Evolutionary conservation across 2,888 invertebrate species (phyloP).

Genomic region (Drosophila robusta): DNA sequence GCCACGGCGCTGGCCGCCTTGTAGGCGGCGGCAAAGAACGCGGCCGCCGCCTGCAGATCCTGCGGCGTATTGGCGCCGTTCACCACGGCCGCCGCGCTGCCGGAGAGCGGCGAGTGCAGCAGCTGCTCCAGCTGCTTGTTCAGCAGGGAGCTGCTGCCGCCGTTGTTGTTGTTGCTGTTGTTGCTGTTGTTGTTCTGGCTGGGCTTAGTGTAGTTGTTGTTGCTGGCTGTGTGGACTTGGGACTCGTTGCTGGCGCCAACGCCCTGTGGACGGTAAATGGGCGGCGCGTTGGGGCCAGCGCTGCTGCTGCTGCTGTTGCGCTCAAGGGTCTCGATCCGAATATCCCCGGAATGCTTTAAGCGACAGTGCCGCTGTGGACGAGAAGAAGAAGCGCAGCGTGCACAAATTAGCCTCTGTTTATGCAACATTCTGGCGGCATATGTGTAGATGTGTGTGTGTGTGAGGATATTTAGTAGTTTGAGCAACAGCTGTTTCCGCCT

Average conservation of each 20-base stretch:
- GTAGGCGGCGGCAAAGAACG: slow-evolving; percentile 77
- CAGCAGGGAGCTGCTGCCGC: slow-evolving; percentile 52
- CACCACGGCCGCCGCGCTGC: slow-evolving; percentile 72
- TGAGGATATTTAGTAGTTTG: slow-evolving; percentile 9
- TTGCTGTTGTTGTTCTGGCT: slow-evolving; percentile 35
- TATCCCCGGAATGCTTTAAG: slow-evolving; percentile 91
- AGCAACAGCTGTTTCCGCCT: background rate
- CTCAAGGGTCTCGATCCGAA: slow-evolving; percentile 88
- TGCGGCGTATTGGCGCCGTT: slow-evolving; percentile 76
- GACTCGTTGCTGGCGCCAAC: slow-evolving; percentile 75
- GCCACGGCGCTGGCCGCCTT: slow-evolving; percentile 70
- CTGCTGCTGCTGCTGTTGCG: slow-evolving; percentile 61
- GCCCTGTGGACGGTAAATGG: slow-evolving; percentile 83
- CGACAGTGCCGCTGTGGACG: slow-evolving; percentile 90
- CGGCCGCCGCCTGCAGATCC: slow-evolving; percentile 80
- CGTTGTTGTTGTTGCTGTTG: slow-evolving; percentile 23
- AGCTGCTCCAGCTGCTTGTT: slow-evolving; percentile 71
- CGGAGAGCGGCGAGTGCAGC: slow-evolving; percentile 71
- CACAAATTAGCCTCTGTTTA: slow-evolving; percentile 21
- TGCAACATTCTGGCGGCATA: slow-evolving; percentile 10
- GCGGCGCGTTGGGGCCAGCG: slow-evolving; percentile 58
- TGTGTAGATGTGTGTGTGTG: slow-evolving; percentile 23
- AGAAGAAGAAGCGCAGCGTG: slow-evolving; percentile 5
- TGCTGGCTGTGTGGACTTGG: slow-evolving; percentile 48
- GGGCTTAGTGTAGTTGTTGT: slow-evolving; percentile 47